These are phyloP conservation scores for Aethina tumida DNA, from an alignment of 1,140 invertebrate genomes.

Conservation along the genomic window DNA sequence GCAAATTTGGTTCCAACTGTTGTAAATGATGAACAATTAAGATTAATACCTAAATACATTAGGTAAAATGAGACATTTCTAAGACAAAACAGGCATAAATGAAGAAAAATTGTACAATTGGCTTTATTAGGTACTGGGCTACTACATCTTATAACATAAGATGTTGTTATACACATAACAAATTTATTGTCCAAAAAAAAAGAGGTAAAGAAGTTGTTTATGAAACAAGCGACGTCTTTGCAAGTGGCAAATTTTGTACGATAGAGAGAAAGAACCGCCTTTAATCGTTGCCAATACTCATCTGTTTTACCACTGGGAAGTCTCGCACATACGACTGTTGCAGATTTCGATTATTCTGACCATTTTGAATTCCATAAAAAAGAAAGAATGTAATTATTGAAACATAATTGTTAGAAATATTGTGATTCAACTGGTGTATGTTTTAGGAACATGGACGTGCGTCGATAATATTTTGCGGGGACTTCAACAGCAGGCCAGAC, in stretches of 20 bases:
- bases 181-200: slow-evolving; percentile 48
- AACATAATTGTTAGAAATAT: too few species aligned
- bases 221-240: slow-evolving; percentile 51
- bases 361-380: slow-evolving; percentile 42
- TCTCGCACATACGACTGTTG: slow-evolving; percentile 76
- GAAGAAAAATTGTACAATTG: too few species aligned
- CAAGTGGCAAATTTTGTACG: slow-evolving; percentile 53
- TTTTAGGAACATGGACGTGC: background rate
- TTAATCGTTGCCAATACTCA: slow-evolving; percentile 81
- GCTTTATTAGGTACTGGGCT: too few species aligned
- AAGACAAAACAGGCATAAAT: too few species aligned
- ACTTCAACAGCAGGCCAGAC: slow-evolving; percentile 80
- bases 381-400: slow-evolving; percentile 34
- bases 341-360: slow-evolving; percentile 55
- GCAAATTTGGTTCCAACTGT: too few species aligned
- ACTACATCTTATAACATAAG: too few species aligned
- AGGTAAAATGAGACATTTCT: too few species aligned
- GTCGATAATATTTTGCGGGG: slow-evolving; percentile 65
- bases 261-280: slow-evolving; percentile 45
- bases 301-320: slow-evolving; percentile 83
- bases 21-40: too few species aligned
- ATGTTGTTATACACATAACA: slow-evolving; percentile 50
- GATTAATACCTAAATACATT: too few species aligned
- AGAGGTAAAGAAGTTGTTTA: slow-evolving; percentile 47
- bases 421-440: background rate